phyloP scores from a whole-genome alignment of 92 coral and sea anemone species.

The Epizoanthus illoricatus region DNA sequence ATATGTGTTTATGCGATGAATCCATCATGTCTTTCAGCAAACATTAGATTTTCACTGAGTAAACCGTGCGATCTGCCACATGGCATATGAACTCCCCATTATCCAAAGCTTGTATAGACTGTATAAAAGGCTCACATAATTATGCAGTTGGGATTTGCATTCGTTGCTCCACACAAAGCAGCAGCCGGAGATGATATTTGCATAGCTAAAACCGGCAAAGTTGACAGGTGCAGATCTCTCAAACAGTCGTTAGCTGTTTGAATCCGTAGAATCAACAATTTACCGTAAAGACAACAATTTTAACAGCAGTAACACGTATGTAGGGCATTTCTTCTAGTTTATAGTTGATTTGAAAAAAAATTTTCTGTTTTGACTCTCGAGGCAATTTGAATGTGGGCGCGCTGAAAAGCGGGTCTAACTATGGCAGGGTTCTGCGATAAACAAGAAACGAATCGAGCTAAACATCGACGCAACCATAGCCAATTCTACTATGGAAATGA shows the following conservation, averaged over 20 bases:
- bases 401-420: background rate
- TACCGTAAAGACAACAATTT: background rate
- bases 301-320: background rate
- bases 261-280: background rate
- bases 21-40: too few relatives aligned
- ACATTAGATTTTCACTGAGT: too few relatives aligned
- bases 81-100: background rate
- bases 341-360: background rate
- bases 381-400: background rate
- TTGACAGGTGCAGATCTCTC: slow-evolving; percentile 23
- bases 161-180: background rate
- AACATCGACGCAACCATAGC: background rate
- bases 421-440: slow-evolving; percentile 22
- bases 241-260: background rate
- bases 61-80: too few relatives aligned
- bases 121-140: background rate
- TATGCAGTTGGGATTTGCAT: background rate
- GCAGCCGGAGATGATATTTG: slow-evolving; percentile 30
- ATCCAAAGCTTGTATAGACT: background rate
- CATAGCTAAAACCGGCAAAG: slow-evolving; percentile 6
- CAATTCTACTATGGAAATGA: slow-evolving; percentile 31
- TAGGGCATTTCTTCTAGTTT: background rate
- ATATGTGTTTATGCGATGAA: background rate
- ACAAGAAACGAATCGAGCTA: slow-evolving; percentile 2
- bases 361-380: background rate